Evolutionary conservation across 64 coral and sea anemone genomes (phyloP), one percentile per base, ranked within the genome.

Genomic region (Montipora sp.): DNA sequence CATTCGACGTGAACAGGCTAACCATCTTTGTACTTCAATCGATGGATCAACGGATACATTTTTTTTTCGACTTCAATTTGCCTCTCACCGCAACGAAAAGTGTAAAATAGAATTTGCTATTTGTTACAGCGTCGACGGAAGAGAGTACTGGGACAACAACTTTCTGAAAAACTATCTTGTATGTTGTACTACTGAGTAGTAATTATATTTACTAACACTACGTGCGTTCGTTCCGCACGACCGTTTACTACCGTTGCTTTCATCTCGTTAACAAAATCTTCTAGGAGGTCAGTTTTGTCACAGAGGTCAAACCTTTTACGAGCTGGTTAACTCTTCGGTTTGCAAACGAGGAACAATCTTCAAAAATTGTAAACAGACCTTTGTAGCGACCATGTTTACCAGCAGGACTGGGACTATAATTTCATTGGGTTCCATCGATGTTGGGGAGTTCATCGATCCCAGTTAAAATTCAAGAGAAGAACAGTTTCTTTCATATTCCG

Each of bases 121-220:
- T 69, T 87, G 94, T 22, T 95, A 87, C 72, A 47, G 36, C 47
- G 90, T 81, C 14, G 57, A 75, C 7, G 82, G 84, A 45, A 45
- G 18, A 1, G 90, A 89, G 57, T 92, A 92, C 66, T 95, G 94
- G 94, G 94, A 95, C 27, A 95, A 95, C 24, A 95, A 92, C 47
- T 27, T 10, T 6, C 3, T 11, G 7, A 81, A 47, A 27, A 95
- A 95, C 58, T 95, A 95, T 59, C 48, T 47, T 7, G 73, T 95
- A n/a, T 58, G 75, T n/a, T 81, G 77, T 51, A 8, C 66, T 0
- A 73, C 4, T 7, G 89, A 69, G 0, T 10, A 74, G 8, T 71
- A 21, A 71, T 36, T 36, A 36, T 36, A 36, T 36, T 36, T 36
- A 0, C 36, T 36, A 36, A 36, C 36, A 36, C 36, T 66, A 14